phyloP scores from a whole-genome alignment of 1,140 invertebrate genomes.

The Ectropis grisescens region DNA sequence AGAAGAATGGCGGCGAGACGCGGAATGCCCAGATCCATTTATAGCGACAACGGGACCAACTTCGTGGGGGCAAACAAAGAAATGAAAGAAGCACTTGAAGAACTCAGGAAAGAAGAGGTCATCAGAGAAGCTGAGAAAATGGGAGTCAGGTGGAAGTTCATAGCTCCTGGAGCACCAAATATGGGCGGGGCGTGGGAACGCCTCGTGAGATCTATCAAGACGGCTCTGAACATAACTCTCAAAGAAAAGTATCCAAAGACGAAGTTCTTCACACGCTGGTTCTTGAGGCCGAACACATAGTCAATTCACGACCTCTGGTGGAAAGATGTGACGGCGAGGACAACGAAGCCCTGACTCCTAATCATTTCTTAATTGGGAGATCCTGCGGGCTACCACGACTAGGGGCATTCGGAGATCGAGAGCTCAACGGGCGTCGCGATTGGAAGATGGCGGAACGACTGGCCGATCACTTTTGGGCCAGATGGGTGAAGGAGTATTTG shows the following conservation, averaged over 20 bases:
- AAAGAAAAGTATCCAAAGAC: slow-evolving; percentile 13
- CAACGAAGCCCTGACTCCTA: slow-evolving; percentile 28
- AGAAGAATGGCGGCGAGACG: slow-evolving; percentile 17
- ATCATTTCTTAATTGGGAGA: slow-evolving; percentile 25
- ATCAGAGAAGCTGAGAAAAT: neutral
- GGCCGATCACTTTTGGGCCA: neutral
- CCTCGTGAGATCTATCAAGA: slow-evolving; percentile 19
- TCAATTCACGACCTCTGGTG: slow-evolving; percentile 13
- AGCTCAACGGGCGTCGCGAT: neutral
- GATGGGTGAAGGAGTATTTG: neutral
- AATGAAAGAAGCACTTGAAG: too few relatives aligned
- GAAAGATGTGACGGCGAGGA: slow-evolving; percentile 8
- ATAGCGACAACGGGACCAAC: slow-evolving; percentile 40
- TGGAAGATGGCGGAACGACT: neutral
- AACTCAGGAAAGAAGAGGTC: slow-evolving; percentile 4
- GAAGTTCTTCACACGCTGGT: slow-evolving; percentile 14
- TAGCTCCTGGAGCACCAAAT: slow-evolving; percentile 18
- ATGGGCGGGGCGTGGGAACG: slow-evolving; percentile 28
- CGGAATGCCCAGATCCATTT: slow-evolving; percentile 19
- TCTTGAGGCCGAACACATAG: slow-evolving; percentile 10
- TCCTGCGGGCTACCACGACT: slow-evolving; percentile 3
- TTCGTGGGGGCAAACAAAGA: slow-evolving; percentile 31
- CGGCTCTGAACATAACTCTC: slow-evolving; percentile 7
- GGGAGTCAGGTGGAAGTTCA: slow-evolving; percentile 16
- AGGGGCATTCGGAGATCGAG: neutral